Percentiles rank a stretch among this genome's conserved stretches.
Conservation (phyloP, 2,888 invertebrate species). For the Meiosimyza platycephala region DNA sequence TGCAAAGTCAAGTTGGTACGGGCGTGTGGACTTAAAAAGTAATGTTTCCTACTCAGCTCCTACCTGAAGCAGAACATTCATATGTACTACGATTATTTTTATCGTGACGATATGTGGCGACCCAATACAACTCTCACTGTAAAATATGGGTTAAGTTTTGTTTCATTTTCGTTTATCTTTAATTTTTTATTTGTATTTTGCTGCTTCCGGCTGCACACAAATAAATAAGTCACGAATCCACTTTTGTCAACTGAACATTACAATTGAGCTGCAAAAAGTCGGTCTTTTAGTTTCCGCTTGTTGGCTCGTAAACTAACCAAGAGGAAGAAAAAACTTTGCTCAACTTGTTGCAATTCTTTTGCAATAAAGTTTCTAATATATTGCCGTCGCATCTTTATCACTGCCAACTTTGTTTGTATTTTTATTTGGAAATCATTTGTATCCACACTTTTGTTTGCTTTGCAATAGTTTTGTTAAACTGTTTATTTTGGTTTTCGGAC, state of each 20-base stretch:
- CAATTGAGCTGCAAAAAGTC: constrained; percentile 6
- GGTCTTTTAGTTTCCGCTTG: not conserved
- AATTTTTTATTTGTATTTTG: too few species aligned
- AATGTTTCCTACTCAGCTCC: too few species aligned
- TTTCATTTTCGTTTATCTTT: too few species aligned
- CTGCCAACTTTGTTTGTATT: not conserved
- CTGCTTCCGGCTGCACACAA: not conserved
- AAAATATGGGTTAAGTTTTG: too few species aligned
- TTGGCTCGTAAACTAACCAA: constrained; percentile 1
- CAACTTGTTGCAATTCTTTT: constrained; percentile 16
- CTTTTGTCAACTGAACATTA: constrained; percentile 12
- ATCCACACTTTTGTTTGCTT: not conserved
- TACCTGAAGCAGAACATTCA: too few species aligned
- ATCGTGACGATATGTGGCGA: too few species aligned
- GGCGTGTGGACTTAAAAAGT: too few species aligned
- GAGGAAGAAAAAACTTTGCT: not conserved
- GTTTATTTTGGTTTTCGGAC: not conserved
- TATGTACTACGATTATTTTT: too few species aligned
- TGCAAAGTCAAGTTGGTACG: too few species aligned
- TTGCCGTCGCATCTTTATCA: not conserved
- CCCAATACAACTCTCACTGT: too few species aligned
- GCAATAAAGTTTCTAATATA: not conserved
- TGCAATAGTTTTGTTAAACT: constrained; percentile 6
- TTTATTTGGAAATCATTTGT: not conserved
- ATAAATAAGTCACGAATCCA: not conserved